Conservation (phyloP, 2,888 invertebrate genomes). For the Polyommatus icarus region DNA sequence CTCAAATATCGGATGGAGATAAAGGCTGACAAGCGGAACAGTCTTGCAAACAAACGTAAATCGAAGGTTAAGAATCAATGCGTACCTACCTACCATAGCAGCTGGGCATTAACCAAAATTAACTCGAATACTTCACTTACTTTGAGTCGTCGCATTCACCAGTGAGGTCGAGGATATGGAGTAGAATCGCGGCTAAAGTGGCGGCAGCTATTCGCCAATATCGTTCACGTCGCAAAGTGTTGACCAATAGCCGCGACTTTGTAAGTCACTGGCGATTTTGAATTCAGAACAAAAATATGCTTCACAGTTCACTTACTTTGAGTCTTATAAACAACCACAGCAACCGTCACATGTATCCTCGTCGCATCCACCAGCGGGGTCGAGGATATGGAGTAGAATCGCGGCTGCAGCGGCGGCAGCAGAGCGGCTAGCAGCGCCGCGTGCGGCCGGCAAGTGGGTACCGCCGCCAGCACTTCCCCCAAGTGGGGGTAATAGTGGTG, state of each 20-base stretch:
- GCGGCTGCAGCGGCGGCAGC: conserved; percentile 90
- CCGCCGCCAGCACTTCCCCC: conserved; percentile 92
- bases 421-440: conserved; percentile 90
- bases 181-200: conserved; percentile 95
- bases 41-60: too few relatives aligned
- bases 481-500: conserved; percentile 91
- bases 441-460: conserved; percentile 90
- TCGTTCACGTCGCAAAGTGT: too few relatives aligned
- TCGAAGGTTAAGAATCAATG: too few relatives aligned
- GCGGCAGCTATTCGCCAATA: too few relatives aligned
- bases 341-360: conserved; percentile 93
- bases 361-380: conserved; percentile 87
- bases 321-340: conserved; percentile 91
- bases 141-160: conserved; percentile 84
- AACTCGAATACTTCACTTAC: too few relatives aligned
- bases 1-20: too few relatives aligned
- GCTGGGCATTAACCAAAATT: too few relatives aligned
- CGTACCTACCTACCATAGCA: too few relatives aligned
- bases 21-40: too few relatives aligned
- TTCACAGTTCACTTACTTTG: conserved; percentile 79
- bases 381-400: conserved; percentile 97
- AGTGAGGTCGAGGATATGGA: conserved; percentile 94
- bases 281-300: too few relatives aligned
- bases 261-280: too few relatives aligned
- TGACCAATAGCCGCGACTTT: too few relatives aligned